Base-by-base conservation (phyloP, 2,888 invertebrate genomes). In the Magallana nippona region DNA sequence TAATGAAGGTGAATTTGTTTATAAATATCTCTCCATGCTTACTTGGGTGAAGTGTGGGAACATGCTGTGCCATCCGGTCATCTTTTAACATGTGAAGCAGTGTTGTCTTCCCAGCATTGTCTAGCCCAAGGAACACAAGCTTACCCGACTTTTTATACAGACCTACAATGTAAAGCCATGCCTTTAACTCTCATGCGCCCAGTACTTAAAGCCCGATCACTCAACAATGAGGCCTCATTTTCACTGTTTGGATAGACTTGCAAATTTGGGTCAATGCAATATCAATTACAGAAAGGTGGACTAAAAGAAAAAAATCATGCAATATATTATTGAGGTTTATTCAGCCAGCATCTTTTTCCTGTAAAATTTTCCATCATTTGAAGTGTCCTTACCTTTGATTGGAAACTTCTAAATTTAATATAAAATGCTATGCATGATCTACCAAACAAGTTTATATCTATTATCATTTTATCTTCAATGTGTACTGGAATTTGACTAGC, bases 31-130 rank as follows among this genome's bases (percentile, higher is more conserved):
- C 27, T 32, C 60, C 71, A 77, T 63, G 83, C 94, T 93, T 96
- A 99, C 99, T 99, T 94, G 99, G 99, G 96, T 99, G 99, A 94
- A 99, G 96, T 91, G 99, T 99, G 91, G 99, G 99, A 92, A 99
- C 99, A 96, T 98, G 99, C 96, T 99, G 99, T 92, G 99, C 99
- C 95, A 99, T 96, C 95, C 99, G 96, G 96, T 99, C 99, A 96
- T 99, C 99, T 96, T 99, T 99, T 95, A 99, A 96, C 99, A 99
- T 99, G 95, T 99, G 99, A 92, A 99, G 96, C 91, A 99, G 96
- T 91, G 99, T 99, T 83, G 99, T 99, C 96, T 99, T 99, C 92
- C 99, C 99, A 90, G 99, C 99, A 96, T 99, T 99, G 95, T 99
- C 99, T 94, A 99, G 96, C 84, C 99, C 99, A 93, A 99, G 96